Base-by-base conservation (phyloP, 2,113 vertebrate genomes). In the Tringa solitaria region DNA sequence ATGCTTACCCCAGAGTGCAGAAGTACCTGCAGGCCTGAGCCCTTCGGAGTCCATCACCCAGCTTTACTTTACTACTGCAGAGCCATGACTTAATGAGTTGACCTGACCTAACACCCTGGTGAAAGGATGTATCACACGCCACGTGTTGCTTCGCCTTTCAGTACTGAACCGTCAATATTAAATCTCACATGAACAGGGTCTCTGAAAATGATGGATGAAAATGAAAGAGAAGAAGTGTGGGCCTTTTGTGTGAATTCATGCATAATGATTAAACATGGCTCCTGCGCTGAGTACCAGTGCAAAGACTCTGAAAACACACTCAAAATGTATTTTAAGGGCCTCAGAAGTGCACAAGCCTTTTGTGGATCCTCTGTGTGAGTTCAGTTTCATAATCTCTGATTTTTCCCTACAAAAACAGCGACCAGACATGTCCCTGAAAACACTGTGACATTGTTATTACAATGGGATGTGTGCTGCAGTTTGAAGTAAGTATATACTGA, bases 1-100 rank as follows among this genome's bases (percentile, higher is more conserved):
- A 0, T 12, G 30, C 45, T 77, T 21, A 28, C 14, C 57, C 20
- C 0, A 0, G 53, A 54, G 9, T 2, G 16, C 26, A 46, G 67
- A 19, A 57, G 20, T 30, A 22, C 24, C 32, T 41, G 33, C 35
- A 59, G 75, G 35, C 65, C 61, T 17, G 21, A 56, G 35, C 5
- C 41, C 48, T 76, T 53, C 45, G 33, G 53, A 37, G 43, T 35
- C 13, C 37, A 8, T 16, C 10, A 26, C 26, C 35, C 54, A 59
- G n/a, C 27, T 78, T 59, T 45, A 13, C 22, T 43, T 60, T 13
- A 10, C 15, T 37, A 1, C 35, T 27, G 18, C 24, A 39, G 19
- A 22, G 48, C 32, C 22, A 2, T 2, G 12, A 30, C 28, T 81
- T 19, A 19, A 1, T 11, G 61, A 91, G 53, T 59, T 22, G 56